Conservation (phyloP, 1,140 invertebrate genomes). For the Steinernema khuongi region DNA sequence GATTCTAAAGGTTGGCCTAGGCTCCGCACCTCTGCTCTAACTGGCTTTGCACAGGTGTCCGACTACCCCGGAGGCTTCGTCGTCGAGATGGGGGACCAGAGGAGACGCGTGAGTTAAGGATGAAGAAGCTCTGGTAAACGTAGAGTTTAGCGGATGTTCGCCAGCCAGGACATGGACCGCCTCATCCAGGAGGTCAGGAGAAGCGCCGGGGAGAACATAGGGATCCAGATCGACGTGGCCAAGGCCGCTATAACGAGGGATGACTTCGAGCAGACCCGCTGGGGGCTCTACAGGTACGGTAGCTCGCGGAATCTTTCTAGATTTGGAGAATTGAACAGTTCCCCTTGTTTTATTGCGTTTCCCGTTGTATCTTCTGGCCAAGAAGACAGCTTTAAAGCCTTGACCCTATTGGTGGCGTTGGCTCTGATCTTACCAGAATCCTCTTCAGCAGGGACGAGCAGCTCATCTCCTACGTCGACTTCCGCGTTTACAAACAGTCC, state of each 20-base stretch:
- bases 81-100: conserved; percentile 62
- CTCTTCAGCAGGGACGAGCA: conserved; percentile 73
- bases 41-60: conserved; percentile 61
- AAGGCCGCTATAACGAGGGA: conserved; percentile 76
- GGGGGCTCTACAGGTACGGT: conserved; percentile 80
- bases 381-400: neutral
- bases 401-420: conserved; percentile 13
- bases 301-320: conserved; percentile 32
- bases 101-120: conserved; percentile 39
- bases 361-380: neutral
- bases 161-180: conserved; percentile 73
- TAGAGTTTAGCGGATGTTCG: conserved; percentile 72
- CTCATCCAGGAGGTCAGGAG: conserved; percentile 79
- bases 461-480: conserved; percentile 83
- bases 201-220: conserved; percentile 72
- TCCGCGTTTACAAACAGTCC: conserved; percentile 74
- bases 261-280: conserved; percentile 75
- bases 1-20: conserved; percentile 65
- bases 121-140: conserved; percentile 10
- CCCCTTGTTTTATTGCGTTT: too few species aligned
- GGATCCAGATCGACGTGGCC: conserved; percentile 74
- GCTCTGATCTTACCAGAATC: conserved; percentile 25
- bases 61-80: conserved; percentile 73
- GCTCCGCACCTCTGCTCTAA: conserved; percentile 63
- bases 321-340: conserved; percentile 15